These are phyloP conservation scores for Mythimna loreyi DNA, from an alignment of 2,888 invertebrate species.

Conservation along the genomic window DNA sequence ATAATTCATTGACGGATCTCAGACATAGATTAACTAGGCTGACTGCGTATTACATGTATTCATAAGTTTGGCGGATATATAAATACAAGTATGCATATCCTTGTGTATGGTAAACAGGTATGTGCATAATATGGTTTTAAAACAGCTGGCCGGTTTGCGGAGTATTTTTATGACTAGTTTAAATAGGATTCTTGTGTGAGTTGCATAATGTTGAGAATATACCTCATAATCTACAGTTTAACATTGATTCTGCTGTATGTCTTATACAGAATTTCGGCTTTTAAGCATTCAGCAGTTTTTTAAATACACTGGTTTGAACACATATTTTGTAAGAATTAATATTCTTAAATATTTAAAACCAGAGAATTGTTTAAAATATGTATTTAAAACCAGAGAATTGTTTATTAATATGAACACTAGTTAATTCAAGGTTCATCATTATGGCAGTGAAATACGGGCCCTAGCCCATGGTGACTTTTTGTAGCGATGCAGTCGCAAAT, in stretches of 20 bases:
- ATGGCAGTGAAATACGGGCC: neutral
- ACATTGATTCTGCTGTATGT: too few species aligned
- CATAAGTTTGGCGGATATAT: conserved; percentile 53
- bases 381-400: too few species aligned
- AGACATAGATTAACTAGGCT: conserved; percentile 59
- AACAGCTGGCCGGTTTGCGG: conserved; percentile 13
- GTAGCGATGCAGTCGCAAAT: too few species aligned
- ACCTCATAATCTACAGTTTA: neutral
- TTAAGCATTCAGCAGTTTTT: too few species aligned
- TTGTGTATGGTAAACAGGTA: conserved; percentile 26
- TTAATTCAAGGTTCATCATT: neutral
- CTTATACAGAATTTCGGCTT: too few species aligned
- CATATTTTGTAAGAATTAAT: neutral
- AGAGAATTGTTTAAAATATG: too few species aligned
- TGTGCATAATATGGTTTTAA: conserved; percentile 21
- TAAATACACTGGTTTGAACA: too few species aligned
- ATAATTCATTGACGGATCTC: conserved; percentile 76
- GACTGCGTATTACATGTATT: conserved; percentile 70
- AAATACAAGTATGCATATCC: conserved; percentile 14
- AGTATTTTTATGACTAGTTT: conserved; percentile 15
- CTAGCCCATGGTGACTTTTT: too few species aligned
- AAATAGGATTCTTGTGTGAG: conserved; percentile 16
- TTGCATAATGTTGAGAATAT: neutral
- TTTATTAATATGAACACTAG: neutral
- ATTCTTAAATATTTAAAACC: too few species aligned